Conservation (phyloP, 2,888 invertebrate genomes). For the Apamea monoglypha region DNA sequence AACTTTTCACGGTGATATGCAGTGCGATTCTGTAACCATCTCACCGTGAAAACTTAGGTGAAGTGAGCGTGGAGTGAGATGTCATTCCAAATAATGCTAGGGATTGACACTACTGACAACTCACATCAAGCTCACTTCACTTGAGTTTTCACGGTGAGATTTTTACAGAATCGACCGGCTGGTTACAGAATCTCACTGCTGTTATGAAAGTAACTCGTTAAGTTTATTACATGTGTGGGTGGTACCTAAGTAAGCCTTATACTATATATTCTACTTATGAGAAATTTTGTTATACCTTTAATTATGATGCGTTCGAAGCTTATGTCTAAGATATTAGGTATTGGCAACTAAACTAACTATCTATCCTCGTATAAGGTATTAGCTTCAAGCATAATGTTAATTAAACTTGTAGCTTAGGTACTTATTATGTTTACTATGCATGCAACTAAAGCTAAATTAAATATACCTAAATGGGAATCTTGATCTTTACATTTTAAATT, state of each 20-base stretch:
- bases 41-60: too few relatives aligned
- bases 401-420: background rate
- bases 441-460: background rate
- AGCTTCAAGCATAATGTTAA: conserved; percentile 6
- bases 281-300: background rate
- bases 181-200: too few relatives aligned
- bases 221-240: background rate
- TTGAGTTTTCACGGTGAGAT: too few relatives aligned
- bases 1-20: too few relatives aligned
- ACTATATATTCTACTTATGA: background rate
- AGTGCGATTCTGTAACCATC: too few relatives aligned
- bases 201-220: background rate
- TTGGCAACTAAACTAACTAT: conserved; percentile 22
- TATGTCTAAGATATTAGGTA: conserved; percentile 3
- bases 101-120: too few relatives aligned
- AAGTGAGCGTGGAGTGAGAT: too few relatives aligned
- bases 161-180: too few relatives aligned
- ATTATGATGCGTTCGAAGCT: conserved; percentile 1
- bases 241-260: background rate
- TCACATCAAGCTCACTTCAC: too few relatives aligned
- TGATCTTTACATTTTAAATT: background rate
- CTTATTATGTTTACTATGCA: background rate
- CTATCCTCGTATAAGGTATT: conserved; percentile 5
- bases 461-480: background rate
- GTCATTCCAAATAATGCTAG: too few relatives aligned